These are phyloP conservation scores for Okamejei kenojei DNA, from an alignment of 2,797 vertebrate species.

Conservation along the genomic window DNA sequence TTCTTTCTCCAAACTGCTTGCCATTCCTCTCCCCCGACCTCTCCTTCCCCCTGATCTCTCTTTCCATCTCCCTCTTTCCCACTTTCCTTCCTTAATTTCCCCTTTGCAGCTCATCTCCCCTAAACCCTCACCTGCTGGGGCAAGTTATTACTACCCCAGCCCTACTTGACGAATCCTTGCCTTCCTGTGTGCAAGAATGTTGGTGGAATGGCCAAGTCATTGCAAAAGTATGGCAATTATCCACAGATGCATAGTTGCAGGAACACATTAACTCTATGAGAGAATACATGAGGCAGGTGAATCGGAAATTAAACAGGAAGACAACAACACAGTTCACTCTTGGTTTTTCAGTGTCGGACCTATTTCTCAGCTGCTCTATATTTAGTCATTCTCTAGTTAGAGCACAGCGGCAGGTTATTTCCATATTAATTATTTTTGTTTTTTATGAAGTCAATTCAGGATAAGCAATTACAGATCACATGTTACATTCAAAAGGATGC, in stretches of 20 bases:
- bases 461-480: slow-evolving; percentile 3
- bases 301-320: slow-evolving; percentile 32
- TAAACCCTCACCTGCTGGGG: not conserved
- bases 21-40: not conserved
- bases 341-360: slow-evolving; percentile 5
- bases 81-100: not conserved
- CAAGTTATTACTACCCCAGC: not conserved
- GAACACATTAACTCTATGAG: not conserved
- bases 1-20: not conserved
- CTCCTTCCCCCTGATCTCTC: not conserved
- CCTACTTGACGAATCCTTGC: too few species aligned
- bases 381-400: slow-evolving; percentile 27
- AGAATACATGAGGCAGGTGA: not conserved
- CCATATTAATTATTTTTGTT: slow-evolving; percentile 27
- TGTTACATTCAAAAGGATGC: slow-evolving; percentile 29
- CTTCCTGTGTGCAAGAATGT: not conserved
- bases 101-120: not conserved
- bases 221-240: slow-evolving; percentile 15
- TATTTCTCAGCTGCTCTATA: slow-evolving; percentile 6
- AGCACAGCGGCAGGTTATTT: slow-evolving; percentile 18
- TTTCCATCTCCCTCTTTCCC: not conserved
- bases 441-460: slow-evolving; percentile 23
- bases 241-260: not conserved
- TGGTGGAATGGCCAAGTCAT: not conserved
- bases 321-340: slow-evolving; percentile 26